Conservation (phyloP, 2,797 vertebrate genomes). For the Echeneis naucrates region DNA sequence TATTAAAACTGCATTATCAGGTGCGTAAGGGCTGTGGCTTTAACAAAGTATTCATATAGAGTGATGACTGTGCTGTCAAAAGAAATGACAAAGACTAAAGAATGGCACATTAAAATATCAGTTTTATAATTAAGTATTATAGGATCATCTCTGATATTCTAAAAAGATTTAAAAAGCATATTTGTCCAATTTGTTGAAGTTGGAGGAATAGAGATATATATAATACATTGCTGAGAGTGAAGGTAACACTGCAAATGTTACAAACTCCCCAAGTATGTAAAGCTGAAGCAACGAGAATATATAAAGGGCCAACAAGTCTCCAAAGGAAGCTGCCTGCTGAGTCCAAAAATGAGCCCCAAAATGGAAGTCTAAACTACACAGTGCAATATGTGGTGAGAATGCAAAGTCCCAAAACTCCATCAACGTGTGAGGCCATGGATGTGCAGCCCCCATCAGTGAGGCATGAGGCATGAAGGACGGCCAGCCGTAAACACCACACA, state of each 20-base stretch:
- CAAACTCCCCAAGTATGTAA: background rate
- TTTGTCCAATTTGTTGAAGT: constrained; percentile 12
- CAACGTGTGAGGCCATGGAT: constrained; percentile 24
- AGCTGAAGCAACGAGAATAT: background rate
- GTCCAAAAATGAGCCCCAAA: background rate
- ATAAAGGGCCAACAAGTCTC: background rate
- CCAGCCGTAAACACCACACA: constrained; percentile 54
- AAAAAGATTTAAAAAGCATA: background rate
- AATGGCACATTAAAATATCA: constrained; percentile 22
- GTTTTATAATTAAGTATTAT: constrained; percentile 6
- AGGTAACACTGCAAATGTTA: background rate
- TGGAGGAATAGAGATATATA: no score
- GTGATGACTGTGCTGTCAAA: constrained; percentile 23
- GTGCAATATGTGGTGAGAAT: constrained; percentile 17
- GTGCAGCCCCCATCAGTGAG: constrained; percentile 45
- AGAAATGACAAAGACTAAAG: constrained; percentile 26
- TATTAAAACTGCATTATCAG: constrained; percentile 53
- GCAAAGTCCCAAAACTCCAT: background rate
- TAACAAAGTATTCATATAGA: constrained; percentile 40
- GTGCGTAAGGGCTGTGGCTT: constrained; percentile 45
- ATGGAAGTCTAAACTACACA: constrained; percentile 19
- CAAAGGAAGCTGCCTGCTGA: constrained; percentile 1
- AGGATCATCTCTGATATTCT: background rate
- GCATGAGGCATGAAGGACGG: constrained; percentile 73
- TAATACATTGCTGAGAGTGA: background rate